phyloP scores from a whole-genome alignment of 2,888 invertebrate genomes.

The Galerucella nymphaeae region DNA sequence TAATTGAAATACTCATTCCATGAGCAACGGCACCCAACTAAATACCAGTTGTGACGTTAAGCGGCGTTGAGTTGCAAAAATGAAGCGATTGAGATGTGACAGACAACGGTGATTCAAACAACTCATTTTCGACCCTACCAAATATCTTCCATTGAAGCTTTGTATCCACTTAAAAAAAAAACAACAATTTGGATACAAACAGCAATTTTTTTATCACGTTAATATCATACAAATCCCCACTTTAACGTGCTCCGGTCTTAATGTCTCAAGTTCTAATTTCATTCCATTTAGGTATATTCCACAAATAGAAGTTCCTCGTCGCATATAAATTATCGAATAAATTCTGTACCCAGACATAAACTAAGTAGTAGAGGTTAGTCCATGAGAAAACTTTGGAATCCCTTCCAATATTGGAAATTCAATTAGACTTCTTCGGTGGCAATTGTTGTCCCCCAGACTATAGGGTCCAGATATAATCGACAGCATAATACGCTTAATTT shows the following conservation, averaged over 20 bases:
- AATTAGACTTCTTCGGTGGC: neutral
- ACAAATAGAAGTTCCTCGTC: neutral
- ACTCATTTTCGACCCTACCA: too few species aligned
- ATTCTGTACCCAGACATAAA: neutral
- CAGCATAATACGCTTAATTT: conserved; percentile 28
- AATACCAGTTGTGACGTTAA: too few species aligned
- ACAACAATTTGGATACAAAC: neutral
- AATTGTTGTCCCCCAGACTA: conserved; percentile 16
- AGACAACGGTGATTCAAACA: too few species aligned
- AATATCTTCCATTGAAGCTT: too few species aligned
- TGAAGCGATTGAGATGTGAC: too few species aligned
- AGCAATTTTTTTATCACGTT: too few species aligned
- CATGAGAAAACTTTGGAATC: neutral
- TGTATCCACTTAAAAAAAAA: too few species aligned
- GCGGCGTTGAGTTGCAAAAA: too few species aligned
- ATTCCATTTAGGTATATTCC: neutral
- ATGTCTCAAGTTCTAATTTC: neutral
- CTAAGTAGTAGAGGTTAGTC: neutral
- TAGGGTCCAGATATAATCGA: conserved; percentile 21
- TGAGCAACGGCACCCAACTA: too few species aligned
- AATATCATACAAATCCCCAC: too few species aligned
- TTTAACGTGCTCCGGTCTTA: neutral
- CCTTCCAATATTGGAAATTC: neutral
- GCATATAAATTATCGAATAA: conserved; percentile 1
- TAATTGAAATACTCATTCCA: too few species aligned